A percentile compares a stretch with the other conserved stretches of the same genome.
Evolutionary conservation across 2,888 invertebrate species (phyloP).

Genomic region (Megamerina dolium): DNA sequence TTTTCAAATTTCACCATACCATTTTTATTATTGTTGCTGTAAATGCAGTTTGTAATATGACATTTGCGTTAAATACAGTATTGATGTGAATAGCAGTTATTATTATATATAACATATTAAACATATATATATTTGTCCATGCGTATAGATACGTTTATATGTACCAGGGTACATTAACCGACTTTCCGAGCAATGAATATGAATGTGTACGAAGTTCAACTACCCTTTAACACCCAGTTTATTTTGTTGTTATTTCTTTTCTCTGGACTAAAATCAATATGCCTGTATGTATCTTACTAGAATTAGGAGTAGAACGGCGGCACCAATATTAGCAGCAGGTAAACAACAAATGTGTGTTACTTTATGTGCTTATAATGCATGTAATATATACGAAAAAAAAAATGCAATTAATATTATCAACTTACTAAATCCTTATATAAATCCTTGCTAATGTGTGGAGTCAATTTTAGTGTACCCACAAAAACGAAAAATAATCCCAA

Average conservation of each 20-base stretch:
- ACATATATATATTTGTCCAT: no score
- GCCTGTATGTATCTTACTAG: background rate
- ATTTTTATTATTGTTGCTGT: background rate
- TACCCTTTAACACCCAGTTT: background rate
- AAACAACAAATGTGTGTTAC: no score
- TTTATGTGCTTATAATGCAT: no score
- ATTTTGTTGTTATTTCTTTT: background rate
- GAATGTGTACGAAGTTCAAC: background rate
- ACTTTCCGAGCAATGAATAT: no score
- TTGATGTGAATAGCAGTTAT: no score
- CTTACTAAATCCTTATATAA: conserved; percentile 94
- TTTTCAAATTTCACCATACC: background rate
- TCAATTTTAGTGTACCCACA: conserved; percentile 87
- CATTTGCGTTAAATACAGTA: background rate
- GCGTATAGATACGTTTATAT: no score
- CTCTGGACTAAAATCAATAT: conserved; percentile 3
- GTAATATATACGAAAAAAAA: no score
- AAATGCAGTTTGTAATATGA: background rate
- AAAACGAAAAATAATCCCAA: conserved; percentile 93
- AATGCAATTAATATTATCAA: no score
- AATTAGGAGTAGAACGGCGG: background rate
- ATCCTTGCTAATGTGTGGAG: conserved; percentile 88
- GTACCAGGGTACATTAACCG: no score
- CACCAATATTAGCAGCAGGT: no score
- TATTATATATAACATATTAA: no score